A percentile compares a stretch with the other conserved stretches of the same genome.
These are phyloP conservation scores for Linnaemya tessellans DNA, from an alignment of 2,888 invertebrate species.

Conservation along the genomic window DNA sequence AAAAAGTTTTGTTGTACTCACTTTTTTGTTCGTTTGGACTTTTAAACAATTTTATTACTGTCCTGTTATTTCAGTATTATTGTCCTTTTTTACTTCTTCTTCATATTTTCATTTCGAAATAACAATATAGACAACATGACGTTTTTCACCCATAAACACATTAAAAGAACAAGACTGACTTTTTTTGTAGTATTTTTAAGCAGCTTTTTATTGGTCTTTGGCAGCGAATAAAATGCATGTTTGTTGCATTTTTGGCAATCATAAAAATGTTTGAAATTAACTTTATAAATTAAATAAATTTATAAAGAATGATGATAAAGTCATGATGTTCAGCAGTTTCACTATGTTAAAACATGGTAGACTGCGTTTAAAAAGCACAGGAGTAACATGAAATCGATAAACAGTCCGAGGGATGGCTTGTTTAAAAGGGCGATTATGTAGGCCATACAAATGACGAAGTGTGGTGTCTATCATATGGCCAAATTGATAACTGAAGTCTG, in stretches of 20 bases:
- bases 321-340: neutral
- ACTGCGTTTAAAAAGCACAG: too few species aligned
- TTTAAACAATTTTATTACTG: slow-evolving; percentile 77
- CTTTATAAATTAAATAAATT: slow-evolving; percentile 33
- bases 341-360: neutral
- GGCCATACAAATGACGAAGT: too few species aligned
- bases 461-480: too few species aligned
- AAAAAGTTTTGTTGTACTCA: neutral
- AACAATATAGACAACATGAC: slow-evolving; percentile 70
- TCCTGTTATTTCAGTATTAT: slow-evolving; percentile 41
- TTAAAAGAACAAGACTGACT: slow-evolving; percentile 77
- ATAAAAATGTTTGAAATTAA: slow-evolving; percentile 36
- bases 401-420: too few species aligned
- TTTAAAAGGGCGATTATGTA: too few species aligned
- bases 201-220: slow-evolving; percentile 69
- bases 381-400: too few species aligned
- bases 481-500: too few species aligned
- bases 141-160: slow-evolving; percentile 73
- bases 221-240: slow-evolving; percentile 10
- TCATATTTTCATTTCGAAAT: slow-evolving; percentile 39
- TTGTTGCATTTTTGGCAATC: slow-evolving; percentile 34
- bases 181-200: slow-evolving; percentile 21
- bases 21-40: slow-evolving; percentile 16
- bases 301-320: neutral
- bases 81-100: slow-evolving; percentile 21